Conservation (phyloP, 2,797 vertebrate genomes). For the Rhinatrema bivittatum region DNA sequence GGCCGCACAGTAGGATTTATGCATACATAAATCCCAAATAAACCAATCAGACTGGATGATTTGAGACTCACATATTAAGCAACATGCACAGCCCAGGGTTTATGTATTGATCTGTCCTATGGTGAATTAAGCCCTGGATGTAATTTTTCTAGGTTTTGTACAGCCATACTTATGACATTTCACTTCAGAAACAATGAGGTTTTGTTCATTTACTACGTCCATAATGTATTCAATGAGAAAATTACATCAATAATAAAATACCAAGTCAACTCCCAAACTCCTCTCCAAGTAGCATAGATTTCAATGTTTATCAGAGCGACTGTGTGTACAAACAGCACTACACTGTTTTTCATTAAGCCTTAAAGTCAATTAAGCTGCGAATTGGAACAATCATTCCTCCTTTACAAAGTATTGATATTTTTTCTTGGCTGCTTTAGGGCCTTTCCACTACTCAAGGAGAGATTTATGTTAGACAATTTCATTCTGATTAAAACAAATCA, state of each 20-base stretch:
- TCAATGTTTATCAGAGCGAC: conserved; percentile 47
- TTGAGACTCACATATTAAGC: no score
- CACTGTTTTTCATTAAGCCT: conserved; percentile 82
- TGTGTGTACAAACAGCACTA: conserved; percentile 56
- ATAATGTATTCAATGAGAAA: conserved; percentile 44
- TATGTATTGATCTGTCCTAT: no score
- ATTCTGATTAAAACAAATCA: conserved; percentile 76
- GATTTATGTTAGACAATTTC: conserved; percentile 71
- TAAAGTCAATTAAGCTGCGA: conserved; percentile 91
- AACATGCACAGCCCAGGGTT: no score
- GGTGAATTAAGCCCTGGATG: no score
- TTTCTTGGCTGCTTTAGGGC: conserved; percentile 66
- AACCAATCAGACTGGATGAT: no score
- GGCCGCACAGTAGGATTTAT: no score
- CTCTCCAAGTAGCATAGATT: conserved; percentile 22
- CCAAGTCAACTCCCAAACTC: conserved; percentile 33
- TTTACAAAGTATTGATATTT: conserved; percentile 86
- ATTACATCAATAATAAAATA: conserved; percentile 42
- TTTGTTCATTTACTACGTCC: conserved; percentile 33
- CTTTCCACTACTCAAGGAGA: conserved; percentile 66
- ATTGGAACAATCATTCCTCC: conserved; percentile 86
- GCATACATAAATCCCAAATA: no score
- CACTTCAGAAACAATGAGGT: conserved; percentile 31
- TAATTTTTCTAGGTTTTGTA: no score
- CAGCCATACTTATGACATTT: no score